These are phyloP conservation scores for Neoseiulus cucumeris DNA, from an alignment of 1,140 invertebrate genomes.

Conservation along the genomic window DNA sequence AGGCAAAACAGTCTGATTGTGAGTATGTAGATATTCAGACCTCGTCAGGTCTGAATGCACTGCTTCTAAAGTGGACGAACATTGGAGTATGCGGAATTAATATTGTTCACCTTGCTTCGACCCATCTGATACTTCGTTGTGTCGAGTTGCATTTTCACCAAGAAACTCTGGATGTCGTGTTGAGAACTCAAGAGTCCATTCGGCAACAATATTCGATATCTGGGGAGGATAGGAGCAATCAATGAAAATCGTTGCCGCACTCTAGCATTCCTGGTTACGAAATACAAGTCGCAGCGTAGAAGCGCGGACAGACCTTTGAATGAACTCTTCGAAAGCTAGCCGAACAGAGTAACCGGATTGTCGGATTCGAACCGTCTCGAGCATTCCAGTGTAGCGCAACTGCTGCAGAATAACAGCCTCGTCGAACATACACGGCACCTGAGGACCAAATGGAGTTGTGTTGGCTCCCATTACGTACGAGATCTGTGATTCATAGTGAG, in stretches of 20 bases:
- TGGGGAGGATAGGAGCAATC: too few relatives aligned
- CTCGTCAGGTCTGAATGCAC: too few relatives aligned
- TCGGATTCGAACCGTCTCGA: constrained; percentile 82
- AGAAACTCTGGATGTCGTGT: constrained; percentile 53
- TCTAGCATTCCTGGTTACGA: too few relatives aligned
- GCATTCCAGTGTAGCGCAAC: constrained; percentile 76
- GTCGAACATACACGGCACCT: constrained; percentile 72
- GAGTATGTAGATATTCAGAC: too few relatives aligned
- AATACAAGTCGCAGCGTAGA: too few relatives aligned
- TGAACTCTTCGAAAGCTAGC: constrained; percentile 80
- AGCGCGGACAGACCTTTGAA: constrained; percentile 45
- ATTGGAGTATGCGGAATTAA: too few relatives aligned
- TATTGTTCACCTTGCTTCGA: constrained; percentile 51
- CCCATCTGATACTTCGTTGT: constrained; percentile 78
- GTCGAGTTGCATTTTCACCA: constrained; percentile 55
- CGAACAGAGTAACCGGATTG: constrained; percentile 88
- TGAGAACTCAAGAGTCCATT: constrained; percentile 60
- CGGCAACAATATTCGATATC: constrained; percentile 65
- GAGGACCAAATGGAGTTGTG: constrained; percentile 7
- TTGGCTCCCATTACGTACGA: background rate
- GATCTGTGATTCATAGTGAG: too few relatives aligned
- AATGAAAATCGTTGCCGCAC: too few relatives aligned
- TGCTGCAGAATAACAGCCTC: constrained; percentile 78
- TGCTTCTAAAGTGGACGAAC: too few relatives aligned
- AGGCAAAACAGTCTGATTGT: background rate